Conservation (phyloP, 2,797 vertebrate species). For the Martes flavigula region DNA sequence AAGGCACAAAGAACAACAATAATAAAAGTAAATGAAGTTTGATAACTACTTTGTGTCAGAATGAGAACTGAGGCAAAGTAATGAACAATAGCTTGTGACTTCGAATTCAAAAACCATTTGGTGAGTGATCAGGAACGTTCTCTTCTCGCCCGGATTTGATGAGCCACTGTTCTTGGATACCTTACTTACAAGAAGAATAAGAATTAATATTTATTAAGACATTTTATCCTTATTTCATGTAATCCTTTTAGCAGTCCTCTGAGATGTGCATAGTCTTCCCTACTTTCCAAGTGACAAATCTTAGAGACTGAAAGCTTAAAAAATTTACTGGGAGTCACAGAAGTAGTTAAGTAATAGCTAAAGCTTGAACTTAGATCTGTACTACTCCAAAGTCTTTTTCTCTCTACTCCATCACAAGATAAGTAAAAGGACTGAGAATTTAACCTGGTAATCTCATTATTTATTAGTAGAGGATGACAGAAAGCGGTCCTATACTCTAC, state of each 20-base stretch:
- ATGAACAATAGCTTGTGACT: background rate
- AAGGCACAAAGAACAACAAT: background rate
- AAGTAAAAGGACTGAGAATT: background rate
- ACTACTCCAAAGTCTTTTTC: background rate
- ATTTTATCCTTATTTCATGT: background rate
- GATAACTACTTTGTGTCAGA: background rate
- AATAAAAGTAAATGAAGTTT: background rate
- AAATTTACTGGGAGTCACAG: background rate
- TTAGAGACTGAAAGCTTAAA: background rate
- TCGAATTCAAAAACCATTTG: background rate
- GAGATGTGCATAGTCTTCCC: background rate
- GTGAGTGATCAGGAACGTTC: background rate
- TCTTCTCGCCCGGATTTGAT: background rate
- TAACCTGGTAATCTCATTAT: background rate
- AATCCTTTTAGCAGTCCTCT: background rate
- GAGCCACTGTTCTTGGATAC: background rate
- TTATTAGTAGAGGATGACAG: background rate
- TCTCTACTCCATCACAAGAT: background rate
- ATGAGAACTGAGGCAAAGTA: background rate
- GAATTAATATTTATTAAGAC: background rate
- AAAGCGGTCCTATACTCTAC: background rate
- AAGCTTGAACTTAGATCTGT: background rate
- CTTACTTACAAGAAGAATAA: background rate
- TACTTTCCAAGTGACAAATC: background rate
- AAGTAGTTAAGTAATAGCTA: background rate